Base-by-base conservation (phyloP, 2,113 vertebrate genomes). In the Donacobius atricapilla region DNA sequence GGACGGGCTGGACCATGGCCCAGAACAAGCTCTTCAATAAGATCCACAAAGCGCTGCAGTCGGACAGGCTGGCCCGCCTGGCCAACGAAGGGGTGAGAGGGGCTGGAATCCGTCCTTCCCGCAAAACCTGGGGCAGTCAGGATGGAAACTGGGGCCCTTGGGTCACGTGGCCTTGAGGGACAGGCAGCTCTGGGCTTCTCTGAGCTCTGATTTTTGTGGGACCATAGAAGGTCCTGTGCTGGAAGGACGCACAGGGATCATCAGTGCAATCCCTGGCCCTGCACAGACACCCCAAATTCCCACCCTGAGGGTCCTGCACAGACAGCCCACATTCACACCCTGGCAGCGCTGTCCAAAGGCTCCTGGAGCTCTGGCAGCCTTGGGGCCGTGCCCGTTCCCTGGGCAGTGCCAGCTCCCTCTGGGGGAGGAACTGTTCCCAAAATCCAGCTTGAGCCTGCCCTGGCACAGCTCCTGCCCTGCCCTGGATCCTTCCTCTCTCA, bases 11-110 rank as follows among this genome's bases (percentile, higher is more conserved):
- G 99, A 99, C 98, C 5, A 81, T 98, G 95, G 97, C 98, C 24
- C 99, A 99, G 97, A 99, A 99, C 97, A 99, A 99, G 93, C 98
- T 99, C 4, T 99, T 99, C 89, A 99, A 99, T 94, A 99, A 99
- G 97, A 99, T 99, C 60, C 98, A 99, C 89, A 99, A 99, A 96
- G 99, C 99, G 2, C 97, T 99, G 87, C 99, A 99, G 83, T 99
- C 98, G 5, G 99, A 99, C 97, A 96, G 99, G 72, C 98, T 99
- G 65, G 99, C 99, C 51, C 98, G 99, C 39, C 94, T 99, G 95
- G 99, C 99, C 76, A 99, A 99, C 27, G 99, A 99, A 92, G 98
- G 99, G 97, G 99, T 99, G 97, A 99, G 87, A 39, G 44, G 28
- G 45, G 60, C 51, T 48, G 35, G 23, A 37, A 2, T 3, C 40